Evolutionary conservation across 2,888 invertebrate genomes (phyloP).

Genomic region (Sarcophaga variegata): DNA sequence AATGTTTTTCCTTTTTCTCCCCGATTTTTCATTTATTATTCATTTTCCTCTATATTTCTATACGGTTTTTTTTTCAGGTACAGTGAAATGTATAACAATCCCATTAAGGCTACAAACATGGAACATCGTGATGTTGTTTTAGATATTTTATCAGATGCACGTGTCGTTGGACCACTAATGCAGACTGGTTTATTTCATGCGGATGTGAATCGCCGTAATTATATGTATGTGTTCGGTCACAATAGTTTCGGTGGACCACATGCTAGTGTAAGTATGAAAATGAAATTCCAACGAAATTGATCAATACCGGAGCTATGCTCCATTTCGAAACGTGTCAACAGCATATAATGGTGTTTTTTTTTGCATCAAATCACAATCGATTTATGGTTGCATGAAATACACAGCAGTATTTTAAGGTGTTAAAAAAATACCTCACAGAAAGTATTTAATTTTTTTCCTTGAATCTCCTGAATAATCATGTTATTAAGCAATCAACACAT

Average conservation of each 20-base stretch:
- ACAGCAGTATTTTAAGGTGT: no score
- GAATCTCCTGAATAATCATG: no score
- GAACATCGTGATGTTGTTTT: constrained; percentile 90
- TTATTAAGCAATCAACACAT: no score
- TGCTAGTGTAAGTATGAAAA: constrained; percentile 86
- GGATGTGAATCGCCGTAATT: constrained; percentile 88
- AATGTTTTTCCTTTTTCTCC: background rate
- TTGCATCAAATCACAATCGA: background rate
- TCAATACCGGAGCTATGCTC: background rate
- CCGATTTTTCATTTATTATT: background rate
- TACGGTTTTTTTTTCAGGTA: constrained; percentile 81
- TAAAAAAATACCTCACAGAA: no score
- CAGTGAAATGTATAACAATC: constrained; percentile 84
- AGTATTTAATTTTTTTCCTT: no score
- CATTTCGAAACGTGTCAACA: constrained; percentile 17
- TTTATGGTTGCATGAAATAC: background rate
- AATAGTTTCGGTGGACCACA: constrained; percentile 90
- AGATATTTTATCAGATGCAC: constrained; percentile 94
- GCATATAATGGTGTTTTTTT: background rate
- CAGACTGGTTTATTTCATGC: constrained; percentile 90
- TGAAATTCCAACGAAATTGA: background rate
- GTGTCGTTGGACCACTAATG: constrained; percentile 91
- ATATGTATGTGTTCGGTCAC: constrained; percentile 94
- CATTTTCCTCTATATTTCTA: background rate
- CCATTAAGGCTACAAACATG: constrained; percentile 83